These are phyloP conservation scores for Salpingus planirostris DNA, from an alignment of 2,888 invertebrate genomes.

Conservation along the genomic window DNA sequence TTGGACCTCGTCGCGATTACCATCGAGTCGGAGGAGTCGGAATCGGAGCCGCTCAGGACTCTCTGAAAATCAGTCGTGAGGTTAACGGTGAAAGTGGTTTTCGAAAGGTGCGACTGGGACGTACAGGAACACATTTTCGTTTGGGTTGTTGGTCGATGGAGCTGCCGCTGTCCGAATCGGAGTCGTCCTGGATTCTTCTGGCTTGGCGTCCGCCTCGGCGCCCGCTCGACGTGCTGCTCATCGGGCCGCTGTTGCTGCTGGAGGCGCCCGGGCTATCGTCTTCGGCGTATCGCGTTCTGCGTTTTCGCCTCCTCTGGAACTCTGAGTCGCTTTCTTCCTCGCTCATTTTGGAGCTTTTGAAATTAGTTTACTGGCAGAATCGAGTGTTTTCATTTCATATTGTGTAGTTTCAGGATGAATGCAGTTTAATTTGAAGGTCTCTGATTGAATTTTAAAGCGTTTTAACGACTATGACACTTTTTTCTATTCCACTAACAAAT, in stretches of 20 bases:
- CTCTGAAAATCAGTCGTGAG: conserved; percentile 41
- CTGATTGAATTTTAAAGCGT: too few relatives aligned
- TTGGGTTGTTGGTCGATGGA: conserved; percentile 16
- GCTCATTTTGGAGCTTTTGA: conserved; percentile 27
- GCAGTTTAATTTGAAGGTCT: too few relatives aligned
- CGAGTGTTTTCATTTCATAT: too few relatives aligned
- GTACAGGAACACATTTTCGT: conserved; percentile 21
- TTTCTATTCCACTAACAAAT: too few relatives aligned
- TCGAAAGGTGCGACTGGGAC: conserved; percentile 9
- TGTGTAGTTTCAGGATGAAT: too few relatives aligned
- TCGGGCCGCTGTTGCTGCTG: conserved; percentile 6
- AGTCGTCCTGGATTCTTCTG: conserved; percentile 23
- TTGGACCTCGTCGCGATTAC: conserved; percentile 18
- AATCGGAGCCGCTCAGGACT: conserved; percentile 45
- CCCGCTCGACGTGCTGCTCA: too few relatives aligned
- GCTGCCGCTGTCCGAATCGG: conserved; percentile 18
- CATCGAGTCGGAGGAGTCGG: conserved; percentile 32
- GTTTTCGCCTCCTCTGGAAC: conserved; percentile 26
- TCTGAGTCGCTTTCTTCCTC: conserved; percentile 31
- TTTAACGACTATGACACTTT: too few relatives aligned
- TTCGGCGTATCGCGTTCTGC: too few relatives aligned
- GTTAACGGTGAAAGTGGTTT: background rate
- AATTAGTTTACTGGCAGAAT: too few relatives aligned
- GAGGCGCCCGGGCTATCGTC: conserved; percentile 21
- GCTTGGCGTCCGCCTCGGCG: too few relatives aligned